phyloP scores from a whole-genome alignment of 2,888 invertebrate genomes.

The Tetheella fluctuosa region DNA sequence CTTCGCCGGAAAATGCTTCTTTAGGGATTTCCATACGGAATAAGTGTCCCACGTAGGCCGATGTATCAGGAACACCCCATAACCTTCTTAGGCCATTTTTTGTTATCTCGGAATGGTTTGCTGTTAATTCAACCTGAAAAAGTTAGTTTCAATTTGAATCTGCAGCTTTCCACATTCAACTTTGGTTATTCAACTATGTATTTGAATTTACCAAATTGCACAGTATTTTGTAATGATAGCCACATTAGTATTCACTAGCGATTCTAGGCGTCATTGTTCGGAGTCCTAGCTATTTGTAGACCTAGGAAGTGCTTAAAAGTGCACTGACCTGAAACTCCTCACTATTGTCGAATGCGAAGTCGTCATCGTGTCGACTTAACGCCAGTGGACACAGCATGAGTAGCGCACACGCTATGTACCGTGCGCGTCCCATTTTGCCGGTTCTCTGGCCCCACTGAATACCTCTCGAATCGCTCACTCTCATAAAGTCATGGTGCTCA shows the following conservation, averaged over 20 bases:
- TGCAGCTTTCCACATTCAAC: background rate
- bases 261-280: constrained; percentile 24
- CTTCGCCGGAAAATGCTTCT: constrained; percentile 87
- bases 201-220: background rate
- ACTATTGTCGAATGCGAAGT: constrained; percentile 80
- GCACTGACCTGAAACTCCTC: constrained; percentile 74
- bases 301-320: constrained; percentile 19
- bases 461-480: constrained; percentile 36
- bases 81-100: constrained; percentile 80
- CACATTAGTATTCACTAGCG: constrained; percentile 34
- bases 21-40: constrained; percentile 89
- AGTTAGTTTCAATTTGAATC: constrained; percentile 12
- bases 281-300: constrained; percentile 9
- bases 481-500: constrained; percentile 74
- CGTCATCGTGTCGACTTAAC: constrained; percentile 75
- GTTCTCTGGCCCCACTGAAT: constrained; percentile 32
- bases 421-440: constrained; percentile 63
- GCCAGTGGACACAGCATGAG: constrained; percentile 74
- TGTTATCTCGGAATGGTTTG: constrained; percentile 77
- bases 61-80: constrained; percentile 86
- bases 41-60: constrained; percentile 88
- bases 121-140: constrained; percentile 74
- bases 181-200: no score
- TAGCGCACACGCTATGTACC: constrained; percentile 66
- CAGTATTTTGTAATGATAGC: constrained; percentile 23